phyloP scores from a whole-genome alignment of 2,113 vertebrate genomes.

The Turdus rufiventris region DNA sequence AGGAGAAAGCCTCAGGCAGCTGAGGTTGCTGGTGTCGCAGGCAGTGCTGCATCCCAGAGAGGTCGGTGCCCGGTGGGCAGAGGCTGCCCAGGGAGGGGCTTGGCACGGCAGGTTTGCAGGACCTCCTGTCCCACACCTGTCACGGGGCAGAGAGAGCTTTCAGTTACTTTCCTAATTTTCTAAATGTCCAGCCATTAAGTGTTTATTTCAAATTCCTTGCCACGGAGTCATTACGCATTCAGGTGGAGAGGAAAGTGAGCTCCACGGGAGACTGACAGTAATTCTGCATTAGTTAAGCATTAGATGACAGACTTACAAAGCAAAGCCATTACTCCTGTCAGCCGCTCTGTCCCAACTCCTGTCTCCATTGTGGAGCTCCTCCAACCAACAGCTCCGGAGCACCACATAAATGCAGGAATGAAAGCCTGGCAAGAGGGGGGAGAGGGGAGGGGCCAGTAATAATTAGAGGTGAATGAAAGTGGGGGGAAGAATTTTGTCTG shows the following conservation, averaged over 20 bases:
- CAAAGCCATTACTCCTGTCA: constrained; percentile 59
- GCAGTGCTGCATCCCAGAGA: rapidly evolving
- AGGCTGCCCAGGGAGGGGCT: neutral
- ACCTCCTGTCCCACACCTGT: neutral
- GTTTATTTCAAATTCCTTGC: constrained; percentile 43
- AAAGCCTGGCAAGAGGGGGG: neutral
- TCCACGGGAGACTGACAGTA: constrained; percentile 57
- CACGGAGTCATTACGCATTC: constrained; percentile 51
- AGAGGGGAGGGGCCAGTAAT: neutral
- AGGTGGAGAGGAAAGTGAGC: constrained; percentile 59
- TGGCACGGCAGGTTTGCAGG: neutral
- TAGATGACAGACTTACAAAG: constrained; percentile 66
- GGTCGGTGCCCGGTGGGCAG: rapidly evolving
- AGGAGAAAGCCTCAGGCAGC: neutral
- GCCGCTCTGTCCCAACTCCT: constrained; percentile 18
- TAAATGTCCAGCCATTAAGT: neutral
- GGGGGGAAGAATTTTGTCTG: neutral
- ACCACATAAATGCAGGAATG: neutral
- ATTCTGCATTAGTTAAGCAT: constrained; percentile 66
- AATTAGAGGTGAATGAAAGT: neutral
- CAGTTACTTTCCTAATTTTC: neutral
- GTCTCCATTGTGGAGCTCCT: constrained; percentile 33
- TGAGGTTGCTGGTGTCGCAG: rapidly evolving
- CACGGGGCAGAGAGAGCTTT: neutral
- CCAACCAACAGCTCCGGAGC: constrained; percentile 10